Percentiles rank a stretch among this genome's conserved stretches.
phyloP scores from a whole-genome alignment of 2,888 invertebrate species.

The Neria commutata region DNA sequence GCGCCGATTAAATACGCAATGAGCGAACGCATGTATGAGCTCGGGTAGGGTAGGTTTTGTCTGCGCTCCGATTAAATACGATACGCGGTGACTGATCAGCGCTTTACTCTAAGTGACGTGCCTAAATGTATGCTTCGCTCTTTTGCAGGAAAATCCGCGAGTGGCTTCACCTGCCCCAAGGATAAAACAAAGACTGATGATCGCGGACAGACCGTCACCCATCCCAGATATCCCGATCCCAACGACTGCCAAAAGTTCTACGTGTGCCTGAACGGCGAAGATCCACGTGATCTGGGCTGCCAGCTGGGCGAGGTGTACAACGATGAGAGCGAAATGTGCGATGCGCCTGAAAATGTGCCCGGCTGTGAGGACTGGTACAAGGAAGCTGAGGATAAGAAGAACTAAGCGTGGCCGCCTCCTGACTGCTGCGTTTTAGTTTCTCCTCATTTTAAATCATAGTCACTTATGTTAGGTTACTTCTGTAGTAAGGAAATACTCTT shows the following conservation, averaged over 20 bases:
- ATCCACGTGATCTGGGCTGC: slow-evolving; percentile 88
- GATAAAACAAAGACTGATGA: slow-evolving; percentile 68
- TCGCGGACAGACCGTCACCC: slow-evolving; percentile 76
- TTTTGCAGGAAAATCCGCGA: slow-evolving; percentile 74
- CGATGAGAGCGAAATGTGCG: slow-evolving; percentile 81
- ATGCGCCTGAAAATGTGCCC: slow-evolving; percentile 87
- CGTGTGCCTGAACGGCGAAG: slow-evolving; percentile 84
- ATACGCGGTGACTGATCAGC: no score
- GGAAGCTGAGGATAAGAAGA: slow-evolving; percentile 71
- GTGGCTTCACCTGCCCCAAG: slow-evolving; percentile 86
- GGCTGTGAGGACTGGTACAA: slow-evolving; percentile 95
- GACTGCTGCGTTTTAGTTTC: slow-evolving; percentile 31
- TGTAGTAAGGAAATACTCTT: slow-evolving; percentile 30
- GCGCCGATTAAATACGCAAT: no score
- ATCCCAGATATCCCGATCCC: slow-evolving; percentile 85
- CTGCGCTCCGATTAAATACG: no score
- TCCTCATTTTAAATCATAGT: slow-evolving; percentile 28
- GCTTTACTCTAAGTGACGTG: no score
- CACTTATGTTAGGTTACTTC: slow-evolving; percentile 34
- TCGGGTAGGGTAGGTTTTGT: no score
- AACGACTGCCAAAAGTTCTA: slow-evolving; percentile 91
- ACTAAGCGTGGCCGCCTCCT: slow-evolving; percentile 32
- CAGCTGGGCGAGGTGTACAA: slow-evolving; percentile 90
- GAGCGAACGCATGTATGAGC: no score
- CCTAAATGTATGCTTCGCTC: no score